Conservation (phyloP, 30 jellyfish, hydroid and myxozoan species). For the Catostylus mosaicus region DNA sequence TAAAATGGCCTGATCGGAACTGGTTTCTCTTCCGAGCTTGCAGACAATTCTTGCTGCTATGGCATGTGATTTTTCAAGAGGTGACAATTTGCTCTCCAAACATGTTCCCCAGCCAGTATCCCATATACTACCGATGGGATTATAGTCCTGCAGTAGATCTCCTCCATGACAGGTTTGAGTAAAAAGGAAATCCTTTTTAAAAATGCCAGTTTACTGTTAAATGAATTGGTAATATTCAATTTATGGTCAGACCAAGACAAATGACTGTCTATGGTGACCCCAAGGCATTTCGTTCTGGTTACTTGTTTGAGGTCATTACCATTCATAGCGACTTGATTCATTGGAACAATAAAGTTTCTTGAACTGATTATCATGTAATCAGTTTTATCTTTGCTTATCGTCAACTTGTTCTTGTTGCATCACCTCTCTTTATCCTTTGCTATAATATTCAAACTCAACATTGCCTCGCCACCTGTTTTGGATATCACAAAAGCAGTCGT, state of each 20-base stretch:
- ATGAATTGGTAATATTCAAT: neutral
- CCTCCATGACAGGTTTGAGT: neutral
- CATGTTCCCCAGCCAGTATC: slow-evolving; percentile 14
- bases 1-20: slow-evolving; percentile 5
- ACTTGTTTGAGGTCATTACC: neutral
- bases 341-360: slow-evolving; percentile 21
- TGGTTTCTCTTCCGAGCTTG: slow-evolving; percentile 14
- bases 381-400: neutral
- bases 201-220: neutral
- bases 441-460: neutral
- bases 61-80: slow-evolving; percentile 13
- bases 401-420: slow-evolving; percentile 4
- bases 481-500: slow-evolving; percentile 28
- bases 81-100: neutral
- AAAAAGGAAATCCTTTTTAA: neutral
- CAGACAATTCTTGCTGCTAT: slow-evolving; percentile 31
- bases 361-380: slow-evolving; percentile 3
- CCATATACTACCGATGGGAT: neutral
- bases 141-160: no score
- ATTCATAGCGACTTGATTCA: slow-evolving; percentile 19
- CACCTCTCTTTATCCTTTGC: slow-evolving; percentile 8
- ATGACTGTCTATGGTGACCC: neutral
- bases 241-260: neutral
- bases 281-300: neutral
- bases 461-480: slow-evolving; percentile 15